Base-by-base conservation (phyloP, 37 sponge, comb jelly and placozoan species). In the Dysidea cf. avara region DNA sequence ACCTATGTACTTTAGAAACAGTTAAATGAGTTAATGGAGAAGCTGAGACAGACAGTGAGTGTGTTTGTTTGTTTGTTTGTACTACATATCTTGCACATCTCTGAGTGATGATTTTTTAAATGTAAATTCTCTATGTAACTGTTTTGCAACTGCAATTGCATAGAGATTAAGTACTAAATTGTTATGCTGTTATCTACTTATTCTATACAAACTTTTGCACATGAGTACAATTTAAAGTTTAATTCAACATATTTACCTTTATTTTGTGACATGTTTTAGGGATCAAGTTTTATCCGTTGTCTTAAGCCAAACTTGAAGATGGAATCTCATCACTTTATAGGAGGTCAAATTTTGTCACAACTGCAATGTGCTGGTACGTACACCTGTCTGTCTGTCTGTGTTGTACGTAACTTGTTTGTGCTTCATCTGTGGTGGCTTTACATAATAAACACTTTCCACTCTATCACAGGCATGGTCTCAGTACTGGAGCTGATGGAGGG, bases 401-500 rank as follows among this genome's bases (percentile, higher is more conserved):
- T 49, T 49, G 13, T 16, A 13, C 51, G 13, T 62, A 50, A 16
- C 18, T 17, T 31, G 62, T 11, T 21, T 14, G 7, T 62, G 7
- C 64, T 25, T 7, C 64, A 29, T n/a, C 22, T 57, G 60, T 25
- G 22, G 26, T 57, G 60, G 17, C 11, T 12, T 28, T 57, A 18
- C 11, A 9, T 57, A 28, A 9, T 9, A 57, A 25, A 9, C 7
- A 18, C 6, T 62, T 9, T 9, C 22, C 18, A 26, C 28, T 48
- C 28, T 61, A 1, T 25, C 39, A 32, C 56, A 80, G 98, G 98
- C 1, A 97, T 93, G 94, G 86, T 97, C 0, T 78, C 93, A 22
- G 98, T 93, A 46, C 74, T 97, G 74, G 70, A 90, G 79, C 83
- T 97, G 34, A 97, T 97, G 98, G 87, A 97, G 74, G 87, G 88